phyloP scores from a whole-genome alignment of 2,797 vertebrate genomes.

The Acanthiza pusilla region DNA sequence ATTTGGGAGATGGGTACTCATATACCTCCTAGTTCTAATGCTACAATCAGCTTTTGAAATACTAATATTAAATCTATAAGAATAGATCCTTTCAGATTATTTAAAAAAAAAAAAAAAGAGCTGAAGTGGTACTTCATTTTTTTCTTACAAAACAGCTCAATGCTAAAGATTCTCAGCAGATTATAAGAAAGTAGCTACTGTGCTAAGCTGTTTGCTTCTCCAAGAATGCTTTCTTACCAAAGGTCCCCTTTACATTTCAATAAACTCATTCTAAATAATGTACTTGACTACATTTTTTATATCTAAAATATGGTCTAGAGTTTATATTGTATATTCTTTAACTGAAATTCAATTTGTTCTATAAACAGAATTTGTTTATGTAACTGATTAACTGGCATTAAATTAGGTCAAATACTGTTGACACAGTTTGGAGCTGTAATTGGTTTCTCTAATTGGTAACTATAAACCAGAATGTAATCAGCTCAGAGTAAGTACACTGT shows the following conservation, averaged over 20 bases:
- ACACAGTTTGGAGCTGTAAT: slow-evolving; percentile 34
- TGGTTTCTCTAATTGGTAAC: slow-evolving; percentile 55
- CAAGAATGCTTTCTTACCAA: background rate
- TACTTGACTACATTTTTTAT: background rate
- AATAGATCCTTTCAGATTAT: background rate
- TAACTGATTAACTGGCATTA: slow-evolving; percentile 12
- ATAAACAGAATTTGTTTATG: slow-evolving; percentile 2
- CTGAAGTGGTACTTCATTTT: background rate
- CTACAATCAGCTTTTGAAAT: background rate
- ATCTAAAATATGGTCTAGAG: background rate
- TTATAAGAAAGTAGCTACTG: background rate
- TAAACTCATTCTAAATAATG: background rate
- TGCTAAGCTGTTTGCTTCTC: background rate
- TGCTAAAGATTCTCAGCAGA: background rate
- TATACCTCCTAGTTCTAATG: background rate
- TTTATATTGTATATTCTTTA: background rate
- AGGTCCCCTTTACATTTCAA: background rate
- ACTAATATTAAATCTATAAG: background rate
- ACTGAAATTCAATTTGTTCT: background rate
- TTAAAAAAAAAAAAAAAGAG: background rate
- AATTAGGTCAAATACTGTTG: slow-evolving; percentile 42
- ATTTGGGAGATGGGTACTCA: background rate
- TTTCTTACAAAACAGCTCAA: background rate
- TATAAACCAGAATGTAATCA: slow-evolving; percentile 28
- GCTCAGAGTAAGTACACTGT: background rate